Evolutionary conservation across 1,140 invertebrate genomes (phyloP).

Genomic region (Hycleus cichorii): DNA sequence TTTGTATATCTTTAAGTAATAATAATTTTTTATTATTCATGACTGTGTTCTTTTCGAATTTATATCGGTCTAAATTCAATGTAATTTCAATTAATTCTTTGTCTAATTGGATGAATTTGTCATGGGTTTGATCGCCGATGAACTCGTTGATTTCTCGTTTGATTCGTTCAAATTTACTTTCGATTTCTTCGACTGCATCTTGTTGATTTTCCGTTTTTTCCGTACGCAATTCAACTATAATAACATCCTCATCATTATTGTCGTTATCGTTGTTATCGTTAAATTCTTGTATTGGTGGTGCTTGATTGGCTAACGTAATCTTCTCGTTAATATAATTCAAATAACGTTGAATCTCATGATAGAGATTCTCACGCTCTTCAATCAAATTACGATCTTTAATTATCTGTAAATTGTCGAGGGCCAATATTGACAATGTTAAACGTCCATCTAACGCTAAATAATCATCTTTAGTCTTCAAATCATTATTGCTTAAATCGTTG

Average conservation of each 20-base stretch:
- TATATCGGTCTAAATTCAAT: slow-evolving; percentile 14
- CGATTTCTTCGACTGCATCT: not conserved
- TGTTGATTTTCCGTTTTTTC: not conserved
- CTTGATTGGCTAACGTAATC: too few species aligned
- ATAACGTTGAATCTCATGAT: slow-evolving; percentile 1
- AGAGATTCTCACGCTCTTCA: not conserved
- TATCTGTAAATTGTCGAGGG: slow-evolving; percentile 2
- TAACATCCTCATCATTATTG: too few species aligned
- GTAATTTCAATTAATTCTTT: slow-evolving; percentile 12
- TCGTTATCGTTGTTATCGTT: too few species aligned
- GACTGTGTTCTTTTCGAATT: slow-evolving; percentile 2
- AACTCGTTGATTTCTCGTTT: slow-evolving; percentile 20
- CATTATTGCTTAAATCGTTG: slow-evolving; percentile 13
- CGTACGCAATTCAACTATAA: too few species aligned
- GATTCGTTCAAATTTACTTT: slow-evolving; percentile 9
- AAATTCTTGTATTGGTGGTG: too few species aligned
- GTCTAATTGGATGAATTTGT: slow-evolving; percentile 21
- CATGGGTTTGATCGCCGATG: slow-evolving; percentile 15
- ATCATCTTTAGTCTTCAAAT: slow-evolving; percentile 7
- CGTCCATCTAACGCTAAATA: slow-evolving; percentile 2
- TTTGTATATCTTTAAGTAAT: slow-evolving; percentile 17
- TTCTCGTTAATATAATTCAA: too few species aligned
- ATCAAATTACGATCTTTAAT: slow-evolving; percentile 1
- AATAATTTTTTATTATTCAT: slow-evolving; percentile 17
- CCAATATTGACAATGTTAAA: slow-evolving; percentile 4